A percentile compares a stretch with the other conserved stretches of the same genome.
phyloP scores from a whole-genome alignment of 2,113 vertebrate genomes.

The Zosterops lateralis region DNA sequence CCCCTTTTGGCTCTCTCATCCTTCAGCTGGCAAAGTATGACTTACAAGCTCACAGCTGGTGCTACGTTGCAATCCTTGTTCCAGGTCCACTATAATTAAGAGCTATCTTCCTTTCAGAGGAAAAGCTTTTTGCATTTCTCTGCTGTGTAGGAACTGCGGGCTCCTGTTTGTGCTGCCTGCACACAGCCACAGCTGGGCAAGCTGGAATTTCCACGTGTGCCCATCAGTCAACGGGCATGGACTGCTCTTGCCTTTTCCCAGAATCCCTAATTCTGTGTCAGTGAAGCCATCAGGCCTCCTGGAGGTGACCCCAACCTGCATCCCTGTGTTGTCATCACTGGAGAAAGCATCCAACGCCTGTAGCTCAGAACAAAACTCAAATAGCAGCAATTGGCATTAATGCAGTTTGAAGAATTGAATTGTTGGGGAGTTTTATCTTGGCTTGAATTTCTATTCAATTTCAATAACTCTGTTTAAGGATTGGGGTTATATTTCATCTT shows the following conservation, averaged over 20 bases:
- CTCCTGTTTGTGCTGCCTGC: neutral
- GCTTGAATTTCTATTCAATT: neutral
- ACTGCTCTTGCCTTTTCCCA: neutral
- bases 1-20: constrained; percentile 34
- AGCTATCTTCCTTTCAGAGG: neutral
- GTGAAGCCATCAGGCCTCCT: neutral
- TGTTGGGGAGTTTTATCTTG: neutral
- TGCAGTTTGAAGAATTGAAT: neutral
- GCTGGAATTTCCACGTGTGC: neutral
- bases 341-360: neutral
- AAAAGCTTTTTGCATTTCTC: neutral
- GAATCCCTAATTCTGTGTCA: neutral
- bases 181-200: neutral
- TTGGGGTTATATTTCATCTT: neutral
- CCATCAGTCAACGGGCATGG: fast-evolving
- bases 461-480: neutral
- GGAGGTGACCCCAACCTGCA: neutral
- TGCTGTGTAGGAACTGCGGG: neutral
- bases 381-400: neutral
- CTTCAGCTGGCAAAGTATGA: constrained; percentile 6
- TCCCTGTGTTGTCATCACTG: neutral
- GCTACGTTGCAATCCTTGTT: constrained; percentile 4
- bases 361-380: neutral
- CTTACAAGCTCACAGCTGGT: constrained; percentile 31
- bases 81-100: constrained; percentile 37